phyloP scores from a whole-genome alignment of 2,113 vertebrate species.

The Sula dactylatra region DNA sequence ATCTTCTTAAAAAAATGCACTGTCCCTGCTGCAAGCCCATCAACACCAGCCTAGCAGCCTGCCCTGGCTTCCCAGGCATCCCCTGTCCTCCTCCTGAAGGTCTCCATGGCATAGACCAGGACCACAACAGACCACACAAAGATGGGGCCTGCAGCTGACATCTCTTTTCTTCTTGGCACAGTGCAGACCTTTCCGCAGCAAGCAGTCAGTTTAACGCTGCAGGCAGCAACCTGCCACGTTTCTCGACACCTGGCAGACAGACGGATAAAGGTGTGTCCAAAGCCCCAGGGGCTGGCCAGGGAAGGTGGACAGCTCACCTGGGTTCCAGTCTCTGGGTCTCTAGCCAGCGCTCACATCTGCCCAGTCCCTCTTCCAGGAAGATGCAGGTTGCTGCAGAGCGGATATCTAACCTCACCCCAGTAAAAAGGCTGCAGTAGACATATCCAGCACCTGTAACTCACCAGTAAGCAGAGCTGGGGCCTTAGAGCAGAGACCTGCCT shows the following conservation, averaged over 20 bases:
- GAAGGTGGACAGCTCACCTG: neutral
- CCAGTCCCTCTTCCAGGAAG: neutral
- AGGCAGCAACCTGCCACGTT: neutral
- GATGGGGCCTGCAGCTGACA: neutral
- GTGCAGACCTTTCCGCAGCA: neutral
- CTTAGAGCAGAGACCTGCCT: neutral
- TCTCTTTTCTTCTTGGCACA: neutral
- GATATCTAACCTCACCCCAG: neutral
- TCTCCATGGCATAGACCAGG: fast-evolving
- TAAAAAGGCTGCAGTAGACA: neutral
- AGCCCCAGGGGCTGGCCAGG: neutral
- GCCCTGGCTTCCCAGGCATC: neutral
- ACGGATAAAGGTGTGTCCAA: neutral
- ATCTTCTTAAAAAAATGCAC: neutral
- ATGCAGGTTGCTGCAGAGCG: neutral
- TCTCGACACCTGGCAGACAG: neutral
- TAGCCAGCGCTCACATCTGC: neutral
- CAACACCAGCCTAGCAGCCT: neutral
- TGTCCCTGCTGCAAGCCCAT: neutral
- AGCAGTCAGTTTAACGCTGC: neutral
- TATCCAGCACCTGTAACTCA: neutral
- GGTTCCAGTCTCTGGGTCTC: neutral
- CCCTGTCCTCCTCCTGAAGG: neutral
- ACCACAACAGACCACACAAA: neutral
- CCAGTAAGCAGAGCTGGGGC: neutral